These are phyloP conservation scores for Diadema setosum DNA, from an alignment of 35 echinoderm and acorn worm genomes.

Conservation along the genomic window DNA sequence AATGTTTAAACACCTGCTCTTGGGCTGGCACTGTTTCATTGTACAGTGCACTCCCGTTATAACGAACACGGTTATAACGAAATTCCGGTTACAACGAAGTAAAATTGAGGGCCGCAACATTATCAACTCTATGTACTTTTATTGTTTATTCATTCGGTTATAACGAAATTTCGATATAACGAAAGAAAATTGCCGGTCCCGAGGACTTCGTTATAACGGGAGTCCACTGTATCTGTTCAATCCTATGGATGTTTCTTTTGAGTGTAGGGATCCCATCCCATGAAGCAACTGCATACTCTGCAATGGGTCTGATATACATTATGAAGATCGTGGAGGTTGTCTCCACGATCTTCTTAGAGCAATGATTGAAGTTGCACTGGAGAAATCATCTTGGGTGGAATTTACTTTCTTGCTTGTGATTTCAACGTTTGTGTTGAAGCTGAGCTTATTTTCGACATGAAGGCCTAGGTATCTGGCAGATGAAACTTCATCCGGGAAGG, in stretches of 20 bases:
- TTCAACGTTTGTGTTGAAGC: constrained; percentile 25
- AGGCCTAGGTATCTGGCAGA: constrained; percentile 40
- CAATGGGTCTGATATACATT: background rate
- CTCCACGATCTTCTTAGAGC: background rate
- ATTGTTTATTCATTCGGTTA: too few relatives aligned
- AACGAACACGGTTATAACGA: too few relatives aligned
- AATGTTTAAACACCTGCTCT: background rate
- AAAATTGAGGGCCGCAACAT: too few relatives aligned
- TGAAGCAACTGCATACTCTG: constrained; percentile 1
- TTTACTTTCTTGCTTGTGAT: constrained; percentile 12
- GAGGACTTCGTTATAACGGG: too few relatives aligned
- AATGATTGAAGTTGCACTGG: constrained; percentile 2
- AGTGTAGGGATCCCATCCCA: constrained; percentile 39
- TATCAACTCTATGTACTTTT: too few relatives aligned
- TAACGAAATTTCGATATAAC: too few relatives aligned
- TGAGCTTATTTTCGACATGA: constrained; percentile 28
- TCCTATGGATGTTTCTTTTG: background rate
- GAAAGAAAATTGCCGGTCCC: too few relatives aligned
- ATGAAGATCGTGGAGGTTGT: background rate
- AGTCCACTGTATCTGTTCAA: constrained; percentile 2
- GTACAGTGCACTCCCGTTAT: too few relatives aligned
- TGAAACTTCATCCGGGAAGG: background rate
- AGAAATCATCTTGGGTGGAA: constrained; percentile 19
- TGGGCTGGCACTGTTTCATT: background rate
- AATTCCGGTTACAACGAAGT: too few relatives aligned